phyloP scores from a whole-genome alignment of 2,113 vertebrate species.

The Pyxicephalus adspersus region DNA sequence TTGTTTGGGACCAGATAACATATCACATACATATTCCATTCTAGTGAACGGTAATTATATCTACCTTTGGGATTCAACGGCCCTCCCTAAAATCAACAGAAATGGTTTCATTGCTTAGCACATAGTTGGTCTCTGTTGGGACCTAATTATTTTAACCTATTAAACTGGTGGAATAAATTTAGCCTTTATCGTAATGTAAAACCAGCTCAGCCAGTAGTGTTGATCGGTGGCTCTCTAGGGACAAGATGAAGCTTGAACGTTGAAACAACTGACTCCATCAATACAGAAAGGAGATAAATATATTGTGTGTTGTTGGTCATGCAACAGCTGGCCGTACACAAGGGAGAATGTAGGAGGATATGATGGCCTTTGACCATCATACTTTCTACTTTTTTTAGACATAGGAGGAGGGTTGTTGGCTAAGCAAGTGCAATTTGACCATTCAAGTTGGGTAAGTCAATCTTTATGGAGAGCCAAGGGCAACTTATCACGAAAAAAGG shows the following conservation, averaged over 20 bases:
- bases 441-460: too few species aligned
- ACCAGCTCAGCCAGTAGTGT: background rate
- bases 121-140: background rate
- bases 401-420: too few species aligned
- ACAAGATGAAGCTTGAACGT: background rate
- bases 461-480: too few species aligned
- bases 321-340: too few species aligned
- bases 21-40: background rate
- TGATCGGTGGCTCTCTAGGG: background rate
- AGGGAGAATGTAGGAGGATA: too few species aligned
- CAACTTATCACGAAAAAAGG: too few species aligned
- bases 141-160: constrained; percentile 18
- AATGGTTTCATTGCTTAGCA: constrained; percentile 1
- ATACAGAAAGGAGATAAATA: background rate
- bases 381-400: too few species aligned
- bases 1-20: constrained; percentile 21
- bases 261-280: background rate
- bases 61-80: constrained; percentile 14
- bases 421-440: too few species aligned
- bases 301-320: background rate
- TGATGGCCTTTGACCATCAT: too few species aligned
- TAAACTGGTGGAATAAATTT: background rate
- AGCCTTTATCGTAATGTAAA: background rate
- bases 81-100: constrained; percentile 10
- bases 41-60: constrained; percentile 31